Conservation (phyloP, 2,113 vertebrate genomes). For the Varanus komodoensis region DNA sequence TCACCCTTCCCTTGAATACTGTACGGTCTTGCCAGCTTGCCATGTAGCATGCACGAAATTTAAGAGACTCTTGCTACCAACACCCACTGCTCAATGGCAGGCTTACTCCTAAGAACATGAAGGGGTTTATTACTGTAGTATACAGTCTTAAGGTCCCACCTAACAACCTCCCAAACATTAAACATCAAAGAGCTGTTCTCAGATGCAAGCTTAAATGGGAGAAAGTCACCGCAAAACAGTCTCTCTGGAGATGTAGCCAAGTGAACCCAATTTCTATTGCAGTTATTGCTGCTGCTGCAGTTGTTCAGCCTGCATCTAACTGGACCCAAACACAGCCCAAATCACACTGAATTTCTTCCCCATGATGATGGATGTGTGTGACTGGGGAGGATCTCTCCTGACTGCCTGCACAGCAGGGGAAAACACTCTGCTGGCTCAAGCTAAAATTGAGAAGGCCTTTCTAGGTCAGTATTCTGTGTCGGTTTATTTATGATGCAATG, state of each 20-base stretch:
- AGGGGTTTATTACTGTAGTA: not conserved
- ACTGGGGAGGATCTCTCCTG: not conserved
- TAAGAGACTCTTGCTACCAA: not conserved
- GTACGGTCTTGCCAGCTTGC: not conserved
- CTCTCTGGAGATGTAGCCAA: not conserved
- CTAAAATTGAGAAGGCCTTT: not conserved
- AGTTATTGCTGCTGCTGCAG: not conserved
- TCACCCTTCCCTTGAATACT: not conserved
- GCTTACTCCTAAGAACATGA: too few species aligned
- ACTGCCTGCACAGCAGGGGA: not conserved
- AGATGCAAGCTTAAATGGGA: not conserved
- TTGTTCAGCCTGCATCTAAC: not conserved
- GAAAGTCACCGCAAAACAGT: not conserved
- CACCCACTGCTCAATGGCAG: not conserved
- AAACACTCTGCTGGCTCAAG: not conserved
- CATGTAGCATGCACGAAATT: not conserved
- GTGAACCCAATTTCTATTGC: too few species aligned
- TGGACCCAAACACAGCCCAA: not conserved
- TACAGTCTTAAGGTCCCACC: not conserved
- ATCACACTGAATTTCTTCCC: not conserved
- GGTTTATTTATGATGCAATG: not conserved
- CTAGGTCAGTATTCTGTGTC: not conserved
- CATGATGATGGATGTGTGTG: not conserved
- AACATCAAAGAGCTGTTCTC: not conserved
- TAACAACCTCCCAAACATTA: not conserved